These are phyloP conservation scores for Pseudomyrmex dendroicus DNA, from an alignment of 1,140 invertebrate genomes.

Conservation along the genomic window DNA sequence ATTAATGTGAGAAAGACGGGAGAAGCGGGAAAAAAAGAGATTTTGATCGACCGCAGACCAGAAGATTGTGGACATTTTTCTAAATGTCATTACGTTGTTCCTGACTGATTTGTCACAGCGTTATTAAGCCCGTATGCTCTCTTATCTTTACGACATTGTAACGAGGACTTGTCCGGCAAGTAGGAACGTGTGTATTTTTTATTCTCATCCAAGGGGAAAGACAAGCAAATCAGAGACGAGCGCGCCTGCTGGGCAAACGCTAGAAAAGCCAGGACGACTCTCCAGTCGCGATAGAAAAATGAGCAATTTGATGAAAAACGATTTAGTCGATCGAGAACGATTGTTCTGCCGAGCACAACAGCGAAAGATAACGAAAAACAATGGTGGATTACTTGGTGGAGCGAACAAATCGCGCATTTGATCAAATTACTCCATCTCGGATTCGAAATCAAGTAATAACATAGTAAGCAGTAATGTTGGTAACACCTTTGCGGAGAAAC, in stretches of 20 bases:
- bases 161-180: slow-evolving; percentile 12
- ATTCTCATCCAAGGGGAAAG: slow-evolving; percentile 44
- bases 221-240: slow-evolving; percentile 63
- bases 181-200: neutral
- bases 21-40: neutral
- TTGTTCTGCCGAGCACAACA: too few relatives aligned
- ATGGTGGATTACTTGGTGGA: too few relatives aligned
- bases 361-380: too few relatives aligned
- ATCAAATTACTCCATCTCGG: too few relatives aligned
- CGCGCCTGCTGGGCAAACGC: slow-evolving; percentile 62
- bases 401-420: too few relatives aligned
- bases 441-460: too few relatives aligned
- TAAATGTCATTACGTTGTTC: too few relatives aligned
- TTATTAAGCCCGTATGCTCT: neutral
- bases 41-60: neutral
- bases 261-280: slow-evolving; percentile 1
- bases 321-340: too few relatives aligned
- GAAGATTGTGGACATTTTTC: neutral
- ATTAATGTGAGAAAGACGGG: neutral
- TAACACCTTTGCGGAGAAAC: too few relatives aligned
- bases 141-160: slow-evolving; percentile 50
- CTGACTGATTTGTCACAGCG: neutral
- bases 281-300: neutral
- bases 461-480: too few relatives aligned
- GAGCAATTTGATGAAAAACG: too few relatives aligned